Percentiles rank a stretch among this genome's conserved stretches.
Evolutionary conservation across 2,113 vertebrate species (phyloP).

Genomic region (Strix aluco): DNA sequence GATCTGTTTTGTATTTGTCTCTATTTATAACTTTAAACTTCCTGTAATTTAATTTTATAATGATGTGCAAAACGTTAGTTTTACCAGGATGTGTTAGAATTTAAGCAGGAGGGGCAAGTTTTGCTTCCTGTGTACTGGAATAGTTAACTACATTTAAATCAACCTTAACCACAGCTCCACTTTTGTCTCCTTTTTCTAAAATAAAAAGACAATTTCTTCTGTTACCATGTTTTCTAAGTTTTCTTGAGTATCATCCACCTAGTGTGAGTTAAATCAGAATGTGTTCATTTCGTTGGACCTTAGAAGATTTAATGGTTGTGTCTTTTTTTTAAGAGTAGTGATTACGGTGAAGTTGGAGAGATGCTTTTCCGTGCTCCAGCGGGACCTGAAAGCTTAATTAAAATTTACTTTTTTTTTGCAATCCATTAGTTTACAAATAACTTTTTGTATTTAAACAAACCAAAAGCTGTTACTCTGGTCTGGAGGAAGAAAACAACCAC

Average conservation of each 20-base stretch:
- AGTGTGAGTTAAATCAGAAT: not conserved
- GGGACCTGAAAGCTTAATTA: not conserved
- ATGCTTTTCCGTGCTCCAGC: not conserved
- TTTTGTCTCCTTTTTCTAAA: not conserved
- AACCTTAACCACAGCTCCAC: not conserved
- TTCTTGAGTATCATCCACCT: not conserved
- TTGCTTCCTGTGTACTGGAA: not conserved
- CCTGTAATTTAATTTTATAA: not conserved
- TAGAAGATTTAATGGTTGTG: not conserved
- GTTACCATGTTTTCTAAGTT: not conserved
- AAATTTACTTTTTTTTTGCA: not conserved
- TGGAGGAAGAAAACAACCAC: not conserved
- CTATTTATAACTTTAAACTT: not conserved
- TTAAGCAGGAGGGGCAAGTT: not conserved
- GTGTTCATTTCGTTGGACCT: rapidly evolving
- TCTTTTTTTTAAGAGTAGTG: not conserved
- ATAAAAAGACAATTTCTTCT: not conserved
- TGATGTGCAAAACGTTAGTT: not conserved
- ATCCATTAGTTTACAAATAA: not conserved
- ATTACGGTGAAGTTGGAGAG: not conserved
- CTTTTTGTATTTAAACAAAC: not conserved
- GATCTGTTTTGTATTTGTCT: not conserved
- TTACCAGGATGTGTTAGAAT: not conserved
- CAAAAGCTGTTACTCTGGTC: rapidly evolving
- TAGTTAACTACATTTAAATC: not conserved